Evolutionary conservation across 2,113 vertebrate genomes (phyloP), one percentile per base, ranked within the genome.

Genomic region (Gymnarchus niloticus): DNA sequence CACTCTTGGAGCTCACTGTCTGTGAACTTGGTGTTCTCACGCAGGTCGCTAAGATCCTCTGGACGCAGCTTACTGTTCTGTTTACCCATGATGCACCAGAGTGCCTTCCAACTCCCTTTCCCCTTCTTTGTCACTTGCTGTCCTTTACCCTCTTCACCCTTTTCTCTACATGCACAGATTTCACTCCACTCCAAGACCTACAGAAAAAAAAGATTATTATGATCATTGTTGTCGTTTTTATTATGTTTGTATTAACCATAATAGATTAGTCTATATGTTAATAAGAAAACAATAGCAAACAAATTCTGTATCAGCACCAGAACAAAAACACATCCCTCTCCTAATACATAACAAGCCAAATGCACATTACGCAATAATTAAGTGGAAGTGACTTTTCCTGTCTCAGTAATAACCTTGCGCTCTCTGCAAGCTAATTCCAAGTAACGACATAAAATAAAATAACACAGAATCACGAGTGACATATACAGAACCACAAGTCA

Each of bases 51-150:
- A 83, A 95, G 92, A 51, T 94, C 94, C 90, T 95, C 94, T 0
- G 94, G 94, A 25, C 93, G 91, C 77, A 95, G 92, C 86, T 95
- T 95, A 91, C 94, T 95, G 90, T 95, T 95, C 88, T 95, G 94
- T 88, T 95, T 95, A 78, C 94, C 94, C 94, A 95, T 95, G 90
- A 86, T 83, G 48, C 33, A 23, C 7, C 28, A n/a, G 52, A 23
- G 17, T 83, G 14, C 33, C 28, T 54, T n/a, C 9, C 37, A 41
- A 52, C 48, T 6, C 2, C 12, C 61, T 7, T 23, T 44, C 83
- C 82, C 9, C 37, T 44, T 83, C 44, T 17, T n/a, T 6, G 61
- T 77, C 41, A 46, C 37, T 23, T 2, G 73, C 3, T 77, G 10
- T 77, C 46, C 44, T 9, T 37, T 77, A 7, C 23, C 73, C 73